Evolutionary conservation across 2,888 invertebrate species (phyloP).

Genomic region (Calameuta pallipes): DNA sequence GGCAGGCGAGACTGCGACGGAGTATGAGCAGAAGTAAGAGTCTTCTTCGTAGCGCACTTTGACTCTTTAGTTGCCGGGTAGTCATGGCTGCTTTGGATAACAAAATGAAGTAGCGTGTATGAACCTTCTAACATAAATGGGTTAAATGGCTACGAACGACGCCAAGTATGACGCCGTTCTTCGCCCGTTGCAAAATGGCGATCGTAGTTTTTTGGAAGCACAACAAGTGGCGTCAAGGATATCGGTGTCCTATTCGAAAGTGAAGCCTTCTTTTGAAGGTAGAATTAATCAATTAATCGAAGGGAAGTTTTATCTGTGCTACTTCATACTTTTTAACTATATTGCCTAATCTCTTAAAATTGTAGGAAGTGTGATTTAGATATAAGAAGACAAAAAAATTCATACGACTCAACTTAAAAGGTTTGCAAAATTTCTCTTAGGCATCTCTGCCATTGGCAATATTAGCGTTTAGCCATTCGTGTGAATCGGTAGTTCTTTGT

Average conservation of each 20-base stretch:
- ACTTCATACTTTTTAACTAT: no score
- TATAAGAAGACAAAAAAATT: no score
- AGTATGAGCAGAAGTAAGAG: not conserved
- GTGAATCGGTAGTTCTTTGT: no score
- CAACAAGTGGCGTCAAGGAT: slow-evolving; percentile 45
- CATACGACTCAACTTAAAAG: no score
- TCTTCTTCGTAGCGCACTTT: no score
- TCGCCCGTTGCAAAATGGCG: slow-evolving; percentile 26
- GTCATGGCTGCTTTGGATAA: not conserved
- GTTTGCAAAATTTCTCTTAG: no score
- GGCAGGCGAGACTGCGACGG: not conserved
- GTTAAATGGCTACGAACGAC: slow-evolving; percentile 21
- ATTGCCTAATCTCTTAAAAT: no score
- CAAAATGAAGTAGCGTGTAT: not conserved
- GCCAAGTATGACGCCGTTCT: slow-evolving; percentile 26
- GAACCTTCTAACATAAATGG: slow-evolving; percentile 17
- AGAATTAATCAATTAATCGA: not conserved
- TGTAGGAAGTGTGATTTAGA: no score
- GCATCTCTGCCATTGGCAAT: no score
- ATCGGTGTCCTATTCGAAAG: slow-evolving; percentile 3
- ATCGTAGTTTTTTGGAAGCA: slow-evolving; percentile 33
- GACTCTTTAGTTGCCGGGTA: not conserved
- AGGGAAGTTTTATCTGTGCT: no score
- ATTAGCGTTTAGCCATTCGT: no score
- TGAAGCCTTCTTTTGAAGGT: not conserved